Base-by-base conservation (phyloP, 2,113 vertebrate species). In the Platysteira castanea region DNA sequence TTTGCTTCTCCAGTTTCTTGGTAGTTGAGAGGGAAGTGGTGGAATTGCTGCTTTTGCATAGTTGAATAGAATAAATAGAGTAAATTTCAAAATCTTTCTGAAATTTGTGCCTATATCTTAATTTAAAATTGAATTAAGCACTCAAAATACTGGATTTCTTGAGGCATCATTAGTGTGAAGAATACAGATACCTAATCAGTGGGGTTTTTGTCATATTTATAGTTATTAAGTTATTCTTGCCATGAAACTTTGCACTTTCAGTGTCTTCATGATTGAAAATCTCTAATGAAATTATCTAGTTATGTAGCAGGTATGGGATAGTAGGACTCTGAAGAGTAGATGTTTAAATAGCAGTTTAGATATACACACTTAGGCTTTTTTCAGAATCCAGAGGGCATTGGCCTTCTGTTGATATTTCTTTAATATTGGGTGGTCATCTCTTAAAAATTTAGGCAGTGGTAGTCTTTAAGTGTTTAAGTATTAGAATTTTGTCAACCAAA, bases 221-320 rank as follows among this genome's bases (percentile, higher is more conserved):
- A 19, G 18, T 69, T 84, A 52, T 31, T 35, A 21, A 56, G 30
- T 81, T 76, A 71, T 63, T 89, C 15, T 63, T 21, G 2, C 69
- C 2, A 19, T 20, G 33, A 89, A 83, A 56, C 41, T 79, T 79
- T 6, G 11, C 4, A 15, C 11, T 81, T 89, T 33, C 21, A 23
- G 7, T 61, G 16, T 77, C 54, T 83, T 84, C 46, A 31, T 26
- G 44, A 31, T 44, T 64, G 44, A 60, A 83, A 68, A 73, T 49
- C 2, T 77, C 21, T 52, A 30, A 50, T 17, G 15, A 60, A 86
- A 16, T 87, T 27, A 30, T 14, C 16, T 65, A n/a, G 37, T 46
- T 82, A n/a, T 0, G 0, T 61, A 19, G 15, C 28, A 53, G 4
- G 13, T 65, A 39, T 31, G 7, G 14, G 23, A 23, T 39, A 50